Evolutionary conservation across 1,140 invertebrate genomes (phyloP).

Genomic region (Ostrea denselamellosa): DNA sequence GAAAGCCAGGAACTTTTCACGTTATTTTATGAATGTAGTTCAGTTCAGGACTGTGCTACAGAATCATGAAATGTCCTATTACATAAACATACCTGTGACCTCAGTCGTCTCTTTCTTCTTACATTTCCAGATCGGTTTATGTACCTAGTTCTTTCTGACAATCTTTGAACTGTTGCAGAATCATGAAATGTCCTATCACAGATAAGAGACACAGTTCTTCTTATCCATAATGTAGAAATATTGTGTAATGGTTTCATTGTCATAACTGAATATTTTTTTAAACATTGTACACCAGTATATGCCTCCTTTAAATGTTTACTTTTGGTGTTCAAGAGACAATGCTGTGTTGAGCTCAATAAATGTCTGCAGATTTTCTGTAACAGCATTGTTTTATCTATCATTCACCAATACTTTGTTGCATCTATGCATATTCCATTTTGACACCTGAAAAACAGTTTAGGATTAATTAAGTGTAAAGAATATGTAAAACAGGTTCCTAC

Average conservation of each 20-base stretch:
- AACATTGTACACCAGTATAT: background rate
- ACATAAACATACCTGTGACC: background rate
- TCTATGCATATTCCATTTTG: background rate
- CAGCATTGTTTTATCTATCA: background rate
- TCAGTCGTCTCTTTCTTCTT: background rate
- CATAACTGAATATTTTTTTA: background rate
- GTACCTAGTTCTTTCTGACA: background rate
- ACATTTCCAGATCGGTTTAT: background rate
- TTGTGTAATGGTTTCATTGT: background rate
- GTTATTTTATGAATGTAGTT: no score
- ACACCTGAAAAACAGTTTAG: background rate
- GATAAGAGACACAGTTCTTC: background rate
- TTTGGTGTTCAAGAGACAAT: background rate
- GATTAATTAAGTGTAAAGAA: no score
- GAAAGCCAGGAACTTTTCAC: no score
- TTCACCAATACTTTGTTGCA: background rate
- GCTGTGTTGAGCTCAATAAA: background rate
- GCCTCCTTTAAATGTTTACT: background rate
- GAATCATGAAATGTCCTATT: no score
- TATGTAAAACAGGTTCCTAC: no score
- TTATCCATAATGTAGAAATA: background rate
- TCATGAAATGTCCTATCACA: conserved; percentile 1
- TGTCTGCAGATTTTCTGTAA: background rate
- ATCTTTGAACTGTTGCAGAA: background rate
- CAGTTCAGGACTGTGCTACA: no score